Percentiles rank a stretch among this genome's conserved stretches.
Evolutionary conservation across 2,113 vertebrate species (phyloP).

Genomic region (Morone chrysops): DNA sequence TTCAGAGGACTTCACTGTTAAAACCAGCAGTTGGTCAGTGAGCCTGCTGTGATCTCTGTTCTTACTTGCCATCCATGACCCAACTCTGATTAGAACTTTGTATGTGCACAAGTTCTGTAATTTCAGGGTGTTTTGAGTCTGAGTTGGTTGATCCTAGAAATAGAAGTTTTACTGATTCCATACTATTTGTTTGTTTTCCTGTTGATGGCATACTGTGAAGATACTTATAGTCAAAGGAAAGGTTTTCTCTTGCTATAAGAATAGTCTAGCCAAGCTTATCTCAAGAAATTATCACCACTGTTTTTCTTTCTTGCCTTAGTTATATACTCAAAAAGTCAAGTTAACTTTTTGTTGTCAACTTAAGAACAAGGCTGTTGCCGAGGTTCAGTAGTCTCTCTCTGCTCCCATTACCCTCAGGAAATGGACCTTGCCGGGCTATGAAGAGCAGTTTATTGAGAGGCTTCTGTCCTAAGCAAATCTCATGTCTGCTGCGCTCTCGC

Average conservation of each 20-base stretch:
- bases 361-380: background rate
- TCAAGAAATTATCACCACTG: background rate
- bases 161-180: background rate
- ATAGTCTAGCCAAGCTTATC: background rate
- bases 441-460: background rate
- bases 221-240: background rate
- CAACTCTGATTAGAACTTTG: background rate
- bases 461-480: background rate
- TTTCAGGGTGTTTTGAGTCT: background rate
- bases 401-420: conserved; percentile 1
- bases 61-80: too few relatives aligned
- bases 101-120: background rate
- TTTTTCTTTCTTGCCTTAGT: background rate
- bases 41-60: background rate
- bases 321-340: too few relatives aligned
- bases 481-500: background rate
- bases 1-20: background rate
- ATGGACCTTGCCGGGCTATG: background rate
- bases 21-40: background rate
- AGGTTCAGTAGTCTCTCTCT: background rate
- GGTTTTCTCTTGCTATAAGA: background rate
- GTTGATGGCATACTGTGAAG: background rate
- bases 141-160: background rate
- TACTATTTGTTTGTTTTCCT: background rate
- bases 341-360: background rate